phyloP scores from a whole-genome alignment of 2,113 vertebrate species.

The Budorcas taxicolor region DNA sequence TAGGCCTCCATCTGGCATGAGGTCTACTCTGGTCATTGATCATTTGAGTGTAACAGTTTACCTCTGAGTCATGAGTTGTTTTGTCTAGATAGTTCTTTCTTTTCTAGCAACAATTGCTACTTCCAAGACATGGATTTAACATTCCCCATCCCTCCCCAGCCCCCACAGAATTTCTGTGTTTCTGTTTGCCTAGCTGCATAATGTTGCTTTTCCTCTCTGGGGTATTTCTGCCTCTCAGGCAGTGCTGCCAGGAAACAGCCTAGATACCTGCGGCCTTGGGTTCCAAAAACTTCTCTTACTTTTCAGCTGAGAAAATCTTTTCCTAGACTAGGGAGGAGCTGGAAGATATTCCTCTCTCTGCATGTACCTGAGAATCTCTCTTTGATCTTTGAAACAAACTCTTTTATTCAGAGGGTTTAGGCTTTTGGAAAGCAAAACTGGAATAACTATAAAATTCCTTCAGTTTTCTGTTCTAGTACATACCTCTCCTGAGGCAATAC shows the following conservation, averaged over 20 bases:
- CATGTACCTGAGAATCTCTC: background rate
- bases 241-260: background rate
- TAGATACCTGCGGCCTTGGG: background rate
- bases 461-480: background rate
- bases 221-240: background rate
- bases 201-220: background rate
- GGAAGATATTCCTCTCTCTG: background rate
- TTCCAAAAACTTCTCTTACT: background rate
- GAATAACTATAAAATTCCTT: background rate
- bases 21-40: background rate
- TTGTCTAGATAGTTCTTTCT: conserved; percentile 17
- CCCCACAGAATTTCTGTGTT: background rate
- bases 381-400: background rate
- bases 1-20: background rate
- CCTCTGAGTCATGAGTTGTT: background rate
- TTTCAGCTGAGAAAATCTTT: background rate
- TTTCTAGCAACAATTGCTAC: background rate
- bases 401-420: conserved; percentile 11
- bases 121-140: background rate
- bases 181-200: background rate
- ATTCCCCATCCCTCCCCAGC: background rate
- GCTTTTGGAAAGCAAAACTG: conserved; percentile 34
- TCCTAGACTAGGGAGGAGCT: background rate
- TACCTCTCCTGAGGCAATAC: background rate
- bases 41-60: background rate